Evolutionary conservation across 2,113 vertebrate species (phyloP).

Genomic region (Clarias batrachus): DNA sequence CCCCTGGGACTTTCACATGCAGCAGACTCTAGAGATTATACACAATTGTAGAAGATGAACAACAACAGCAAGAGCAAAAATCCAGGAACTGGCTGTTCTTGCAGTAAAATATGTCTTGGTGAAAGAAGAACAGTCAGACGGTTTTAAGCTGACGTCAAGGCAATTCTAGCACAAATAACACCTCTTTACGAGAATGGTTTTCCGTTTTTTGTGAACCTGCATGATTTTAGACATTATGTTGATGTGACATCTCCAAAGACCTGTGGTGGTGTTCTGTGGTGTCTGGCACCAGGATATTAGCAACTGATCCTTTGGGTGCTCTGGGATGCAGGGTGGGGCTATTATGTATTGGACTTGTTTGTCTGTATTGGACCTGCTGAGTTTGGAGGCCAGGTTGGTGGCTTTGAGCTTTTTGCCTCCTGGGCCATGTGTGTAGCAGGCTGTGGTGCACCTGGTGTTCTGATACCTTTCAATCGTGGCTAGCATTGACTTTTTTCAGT

Average conservation of each 20-base stretch:
- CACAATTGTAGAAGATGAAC: neutral
- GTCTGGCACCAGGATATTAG: too few relatives aligned
- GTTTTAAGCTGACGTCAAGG: neutral
- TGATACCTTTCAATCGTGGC: too few relatives aligned
- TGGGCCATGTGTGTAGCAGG: too few relatives aligned
- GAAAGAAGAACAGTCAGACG: neutral
- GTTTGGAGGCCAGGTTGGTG: too few relatives aligned
- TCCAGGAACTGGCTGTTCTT: neutral
- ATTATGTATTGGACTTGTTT: too few relatives aligned
- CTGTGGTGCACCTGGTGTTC: too few relatives aligned
- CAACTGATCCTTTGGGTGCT: too few relatives aligned
- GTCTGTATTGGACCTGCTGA: too few relatives aligned
- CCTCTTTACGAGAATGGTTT: neutral
- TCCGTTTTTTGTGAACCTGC: neutral
- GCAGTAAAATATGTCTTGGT: neutral
- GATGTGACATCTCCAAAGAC: neutral
- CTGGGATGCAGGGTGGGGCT: too few relatives aligned
- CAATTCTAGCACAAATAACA: neutral
- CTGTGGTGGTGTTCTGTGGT: too few relatives aligned
- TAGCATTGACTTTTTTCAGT: too few relatives aligned
- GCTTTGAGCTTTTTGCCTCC: too few relatives aligned
- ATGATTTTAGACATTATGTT: neutral
- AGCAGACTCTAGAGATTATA: neutral
- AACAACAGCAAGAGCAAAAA: neutral
- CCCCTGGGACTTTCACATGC: neutral